A percentile compares a stretch with the other conserved stretches of the same genome.
Evolutionary conservation across 1,140 invertebrate species (phyloP).

Genomic region (Ptiloglossa arizonensis): DNA sequence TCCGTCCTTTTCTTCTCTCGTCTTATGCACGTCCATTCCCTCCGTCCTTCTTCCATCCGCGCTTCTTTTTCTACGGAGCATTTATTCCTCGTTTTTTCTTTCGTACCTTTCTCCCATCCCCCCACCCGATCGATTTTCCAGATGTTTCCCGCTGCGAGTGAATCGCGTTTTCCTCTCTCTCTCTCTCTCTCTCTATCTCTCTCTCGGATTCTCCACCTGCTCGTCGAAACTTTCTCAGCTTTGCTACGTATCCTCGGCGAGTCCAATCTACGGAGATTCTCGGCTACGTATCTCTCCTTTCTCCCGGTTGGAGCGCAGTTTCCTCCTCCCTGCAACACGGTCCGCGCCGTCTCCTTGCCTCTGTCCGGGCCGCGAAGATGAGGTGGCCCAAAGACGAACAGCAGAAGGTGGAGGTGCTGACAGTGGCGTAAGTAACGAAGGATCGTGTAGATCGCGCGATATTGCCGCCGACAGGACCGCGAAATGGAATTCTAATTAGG

Average conservation of each 20-base stretch:
- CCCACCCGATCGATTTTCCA: conserved; percentile 13
- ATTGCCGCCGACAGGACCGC: conserved; percentile 30
- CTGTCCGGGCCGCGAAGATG: conserved; percentile 62
- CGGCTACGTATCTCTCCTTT: conserved; percentile 61
- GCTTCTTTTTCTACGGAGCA: conserved; percentile 6
- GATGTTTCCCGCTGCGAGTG: conserved; percentile 8
- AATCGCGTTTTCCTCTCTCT: conserved; percentile 51
- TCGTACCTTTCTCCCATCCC: neutral
- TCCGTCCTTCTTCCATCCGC: neutral
- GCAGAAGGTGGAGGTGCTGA: conserved; percentile 52
- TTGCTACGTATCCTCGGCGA: conserved; percentile 25
- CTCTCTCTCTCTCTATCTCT: conserved; percentile 37
- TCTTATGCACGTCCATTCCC: neutral
- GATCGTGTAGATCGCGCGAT: conserved; percentile 54
- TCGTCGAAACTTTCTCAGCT: conserved; percentile 26
- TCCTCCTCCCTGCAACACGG: conserved; percentile 8
- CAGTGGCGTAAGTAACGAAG: conserved; percentile 66
- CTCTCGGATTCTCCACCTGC: conserved; percentile 3
- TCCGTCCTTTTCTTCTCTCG: conserved; percentile 11
- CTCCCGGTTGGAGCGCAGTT: conserved; percentile 22
- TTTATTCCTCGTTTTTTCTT: conserved; percentile 9
- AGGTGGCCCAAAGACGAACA: conserved; percentile 62
- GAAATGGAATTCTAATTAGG: conserved; percentile 51
- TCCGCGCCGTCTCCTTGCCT: conserved; percentile 52
- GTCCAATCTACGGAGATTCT: conserved; percentile 37